Evolutionary conservation across 2,113 vertebrate species (phyloP).

Genomic region (Pleuronectes platessa): DNA sequence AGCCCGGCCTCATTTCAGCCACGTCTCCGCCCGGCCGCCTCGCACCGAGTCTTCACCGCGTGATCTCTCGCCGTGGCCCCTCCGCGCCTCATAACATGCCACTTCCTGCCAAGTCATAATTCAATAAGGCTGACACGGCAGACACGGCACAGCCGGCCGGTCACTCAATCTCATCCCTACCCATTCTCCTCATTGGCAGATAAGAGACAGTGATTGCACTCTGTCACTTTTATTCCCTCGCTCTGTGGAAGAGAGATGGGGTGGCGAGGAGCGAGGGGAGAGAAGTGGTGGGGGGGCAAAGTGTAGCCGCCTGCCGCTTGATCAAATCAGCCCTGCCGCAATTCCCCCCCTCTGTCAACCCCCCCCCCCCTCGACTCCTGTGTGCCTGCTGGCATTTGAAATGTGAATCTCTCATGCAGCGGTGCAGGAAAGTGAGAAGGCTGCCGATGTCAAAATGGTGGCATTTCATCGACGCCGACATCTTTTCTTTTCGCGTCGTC

Average conservation of each 20-base stretch:
- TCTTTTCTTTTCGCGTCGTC: conserved; percentile 41
- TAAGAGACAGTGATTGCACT: conserved; percentile 75
- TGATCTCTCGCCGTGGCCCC: conserved; percentile 34
- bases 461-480: conserved; percentile 39
- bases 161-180: conserved; percentile 65
- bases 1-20: conserved; percentile 60
- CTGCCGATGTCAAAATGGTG: conserved; percentile 43
- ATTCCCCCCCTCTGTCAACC: conserved; percentile 18
- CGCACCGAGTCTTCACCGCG: not conserved
- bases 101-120: conserved; percentile 71
- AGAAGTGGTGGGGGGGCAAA: not conserved
- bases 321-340: conserved; percentile 65
- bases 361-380: conserved; percentile 4
- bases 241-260: conserved; percentile 60
- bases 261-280: not conserved
- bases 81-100: conserved; percentile 49
- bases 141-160: conserved; percentile 58
- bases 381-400: conserved; percentile 68
- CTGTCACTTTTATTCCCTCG: conserved; percentile 71
- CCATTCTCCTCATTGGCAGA: conserved; percentile 72
- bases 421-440: conserved; percentile 30
- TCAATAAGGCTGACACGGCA: conserved; percentile 70
- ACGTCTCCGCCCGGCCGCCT: conserved; percentile 38
- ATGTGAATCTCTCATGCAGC: conserved; percentile 51
- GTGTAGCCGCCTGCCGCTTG: conserved; percentile 52